Evolutionary conservation across 2,888 invertebrate genomes (phyloP), one percentile per base, ranked within the genome.

Genomic region (Lottia scabra): DNA sequence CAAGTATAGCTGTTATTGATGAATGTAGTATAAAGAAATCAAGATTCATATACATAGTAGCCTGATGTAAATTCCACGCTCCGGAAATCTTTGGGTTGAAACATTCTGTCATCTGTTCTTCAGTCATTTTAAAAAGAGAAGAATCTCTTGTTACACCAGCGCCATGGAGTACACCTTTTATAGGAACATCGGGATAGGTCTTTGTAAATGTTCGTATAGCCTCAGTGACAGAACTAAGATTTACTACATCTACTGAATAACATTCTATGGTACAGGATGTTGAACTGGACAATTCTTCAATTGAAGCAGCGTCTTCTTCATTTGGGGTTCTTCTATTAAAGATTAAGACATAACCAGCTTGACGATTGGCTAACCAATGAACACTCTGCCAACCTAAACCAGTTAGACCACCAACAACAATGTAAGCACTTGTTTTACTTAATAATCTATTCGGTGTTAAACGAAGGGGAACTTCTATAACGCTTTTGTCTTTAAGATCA

Each of bases 11-110:
- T 13, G 81, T 77, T 13, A 85, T 78, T 0, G 85, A 85, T 6
- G 85, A 85, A 30, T 83, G 79, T 48, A 85, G 71, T 3, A 85
- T 76, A 70, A 85, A 85, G 56, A 75, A 83, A 72, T 85, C 84
- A 19, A 85, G 74, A 16, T 70, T 43, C 15, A 77, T 64, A 19
- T 77, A 44, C 66, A 71, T 67, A 0, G 83, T 78, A 10, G 79
- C 72, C 48, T 79, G 71, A 64, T 85, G 85, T 43, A 85, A 68
- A 68, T 85, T 85, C 79, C 81, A 80, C 15, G 81, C 74, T 19
- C 85, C 85, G 26, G 77, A 67, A 4, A 85, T 78, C 70, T 85
- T 85, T 16, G 85, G 82, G 4, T 73, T 67, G 38, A 81, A 38
- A 0, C 80, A 81, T 30, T 68, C 75, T 13, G 69, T 63, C 16